These are phyloP conservation scores for Periphyllus acericola DNA, from an alignment of 2,888 invertebrate genomes.

Conservation along the genomic window DNA sequence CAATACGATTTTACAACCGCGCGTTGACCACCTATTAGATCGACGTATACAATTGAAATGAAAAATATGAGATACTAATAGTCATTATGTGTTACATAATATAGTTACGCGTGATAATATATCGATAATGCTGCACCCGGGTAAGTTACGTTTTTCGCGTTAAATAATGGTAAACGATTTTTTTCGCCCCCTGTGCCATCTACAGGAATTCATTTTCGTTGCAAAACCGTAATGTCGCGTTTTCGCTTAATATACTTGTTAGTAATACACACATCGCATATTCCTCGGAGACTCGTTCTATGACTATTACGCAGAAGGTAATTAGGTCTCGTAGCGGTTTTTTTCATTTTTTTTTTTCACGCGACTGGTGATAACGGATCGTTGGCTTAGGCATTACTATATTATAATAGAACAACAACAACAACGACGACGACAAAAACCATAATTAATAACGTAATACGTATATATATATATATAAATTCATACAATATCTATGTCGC, in stretches of 20 bases:
- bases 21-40: no score
- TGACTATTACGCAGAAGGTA: slow-evolving; percentile 21
- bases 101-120: neutral
- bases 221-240: neutral
- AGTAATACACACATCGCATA: neutral
- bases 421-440: neutral
- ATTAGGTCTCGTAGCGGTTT: slow-evolving; percentile 40
- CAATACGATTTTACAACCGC: neutral
- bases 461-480: neutral
- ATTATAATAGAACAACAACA: neutral
- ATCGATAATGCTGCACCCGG: neutral
- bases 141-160: neutral
- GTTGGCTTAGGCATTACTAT: neutral
- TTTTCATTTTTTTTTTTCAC: neutral
- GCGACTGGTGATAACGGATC: neutral
- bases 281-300: slow-evolving; percentile 19
- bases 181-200: neutral
- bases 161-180: neutral
- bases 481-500: neutral
- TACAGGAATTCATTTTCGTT: neutral
- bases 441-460: neutral
- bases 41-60: neutral
- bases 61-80: no score
- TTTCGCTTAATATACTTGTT: neutral
- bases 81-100: no score